Percentiles rank a stretch among this genome's conserved stretches.
These are phyloP conservation scores for Sebastiscus tertius DNA, from an alignment of 2,797 vertebrate genomes.

Conservation along the genomic window DNA sequence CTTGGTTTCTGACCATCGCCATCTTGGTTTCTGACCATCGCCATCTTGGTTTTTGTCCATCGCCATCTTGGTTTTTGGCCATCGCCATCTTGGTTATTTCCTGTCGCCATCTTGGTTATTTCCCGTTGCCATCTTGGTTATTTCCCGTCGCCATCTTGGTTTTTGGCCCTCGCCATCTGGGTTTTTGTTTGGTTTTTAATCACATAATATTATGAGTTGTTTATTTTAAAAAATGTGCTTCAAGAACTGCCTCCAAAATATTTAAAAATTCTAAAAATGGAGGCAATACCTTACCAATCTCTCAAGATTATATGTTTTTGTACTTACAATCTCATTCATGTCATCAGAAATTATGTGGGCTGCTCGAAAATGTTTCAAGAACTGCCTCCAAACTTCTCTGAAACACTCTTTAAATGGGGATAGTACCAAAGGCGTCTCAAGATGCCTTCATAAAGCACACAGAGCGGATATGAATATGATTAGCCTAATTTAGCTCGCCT, in stretches of 20 bases:
- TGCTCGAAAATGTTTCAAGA: background rate
- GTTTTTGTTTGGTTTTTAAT: too few relatives aligned
- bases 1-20: too few relatives aligned
- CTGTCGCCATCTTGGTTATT: too few relatives aligned
- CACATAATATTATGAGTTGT: too few relatives aligned
- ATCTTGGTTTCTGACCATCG: fast-evolving
- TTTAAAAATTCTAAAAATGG: background rate
- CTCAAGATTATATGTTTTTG: background rate
- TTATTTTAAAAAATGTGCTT: background rate
- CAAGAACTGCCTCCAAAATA: background rate
- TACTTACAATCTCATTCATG: background rate
- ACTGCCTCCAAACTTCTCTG: background rate
- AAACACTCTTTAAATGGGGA: background rate
- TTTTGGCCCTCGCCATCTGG: fast-evolving
- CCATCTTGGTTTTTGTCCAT: fast-evolving
- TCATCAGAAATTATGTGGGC: background rate
- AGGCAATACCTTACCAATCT: background rate
- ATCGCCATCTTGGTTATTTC: too few relatives aligned
- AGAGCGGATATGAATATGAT: constrained; percentile 24
- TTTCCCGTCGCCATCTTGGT: too few relatives aligned
- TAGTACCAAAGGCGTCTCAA: background rate
- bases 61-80: too few relatives aligned
- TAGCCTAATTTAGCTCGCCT: constrained; percentile 32
- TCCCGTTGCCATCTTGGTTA: too few relatives aligned
- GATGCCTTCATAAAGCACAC: background rate